phyloP scores from a whole-genome alignment of 2,113 vertebrate species.

The Cynocephalus volans region DNA sequence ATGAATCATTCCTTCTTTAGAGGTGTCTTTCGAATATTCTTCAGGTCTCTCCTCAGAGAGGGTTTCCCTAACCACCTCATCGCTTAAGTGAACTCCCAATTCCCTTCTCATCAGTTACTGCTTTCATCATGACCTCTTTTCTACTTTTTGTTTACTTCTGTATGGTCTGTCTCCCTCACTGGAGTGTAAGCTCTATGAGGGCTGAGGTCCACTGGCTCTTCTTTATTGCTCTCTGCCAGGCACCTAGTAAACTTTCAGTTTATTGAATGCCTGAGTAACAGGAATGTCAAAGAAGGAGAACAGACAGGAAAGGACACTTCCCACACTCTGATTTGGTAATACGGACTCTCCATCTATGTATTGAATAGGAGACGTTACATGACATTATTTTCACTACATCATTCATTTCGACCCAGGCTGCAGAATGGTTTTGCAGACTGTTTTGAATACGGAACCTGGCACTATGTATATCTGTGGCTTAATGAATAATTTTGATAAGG shows the following conservation, averaged over 20 bases:
- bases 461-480: not conserved
- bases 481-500: not conserved
- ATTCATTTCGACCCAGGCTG: conserved; percentile 17
- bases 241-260: not conserved
- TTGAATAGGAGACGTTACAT: not conserved
- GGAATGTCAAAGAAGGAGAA: not conserved
- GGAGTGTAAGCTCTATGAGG: not conserved
- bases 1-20: conserved; percentile 12
- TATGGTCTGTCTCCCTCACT: not conserved
- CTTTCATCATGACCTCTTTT: not conserved
- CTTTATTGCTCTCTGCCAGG: not conserved
- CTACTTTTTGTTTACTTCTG: not conserved
- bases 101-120: not conserved
- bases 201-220: not conserved
- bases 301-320: not conserved
- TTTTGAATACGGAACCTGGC: not conserved
- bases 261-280: not conserved
- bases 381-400: conserved; percentile 15
- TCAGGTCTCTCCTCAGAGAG: conserved; percentile 5
- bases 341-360: not conserved
- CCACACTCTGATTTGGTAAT: not conserved
- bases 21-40: not conserved
- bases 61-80: not conserved
- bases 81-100: not conserved
- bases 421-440: not conserved